phyloP scores from a whole-genome alignment of 2,113 vertebrate genomes.

The Pteronura brasiliensis region DNA sequence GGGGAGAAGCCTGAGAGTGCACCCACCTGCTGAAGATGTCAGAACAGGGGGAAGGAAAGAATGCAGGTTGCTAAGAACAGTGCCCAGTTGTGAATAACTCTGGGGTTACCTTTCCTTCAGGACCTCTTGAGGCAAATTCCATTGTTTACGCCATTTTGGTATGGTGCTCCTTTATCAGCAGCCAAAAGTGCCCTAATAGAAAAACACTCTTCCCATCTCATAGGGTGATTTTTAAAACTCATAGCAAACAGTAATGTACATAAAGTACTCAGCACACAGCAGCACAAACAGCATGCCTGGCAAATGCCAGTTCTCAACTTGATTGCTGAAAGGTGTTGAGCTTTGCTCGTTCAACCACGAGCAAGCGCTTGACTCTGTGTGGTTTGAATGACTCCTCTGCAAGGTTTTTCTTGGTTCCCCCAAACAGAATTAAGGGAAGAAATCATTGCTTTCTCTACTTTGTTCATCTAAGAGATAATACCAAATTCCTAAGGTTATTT shows the following conservation, averaged over 20 bases:
- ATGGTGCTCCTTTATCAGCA: background rate
- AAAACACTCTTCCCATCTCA: background rate
- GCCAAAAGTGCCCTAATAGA: conserved; percentile 13
- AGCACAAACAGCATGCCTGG: background rate
- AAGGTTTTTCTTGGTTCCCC: background rate
- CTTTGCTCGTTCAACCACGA: background rate
- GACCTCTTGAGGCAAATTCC: background rate
- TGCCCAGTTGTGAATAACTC: background rate
- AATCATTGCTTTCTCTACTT: conserved; percentile 18
- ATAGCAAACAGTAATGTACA: background rate
- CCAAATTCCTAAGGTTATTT: background rate
- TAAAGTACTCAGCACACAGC: background rate
- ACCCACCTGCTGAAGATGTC: background rate
- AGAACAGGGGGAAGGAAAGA: background rate
- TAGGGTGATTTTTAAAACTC: background rate
- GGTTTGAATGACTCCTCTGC: background rate
- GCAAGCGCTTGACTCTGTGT: background rate
- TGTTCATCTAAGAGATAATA: background rate
- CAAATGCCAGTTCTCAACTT: background rate
- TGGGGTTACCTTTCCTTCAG: background rate
- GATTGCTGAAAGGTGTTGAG: background rate
- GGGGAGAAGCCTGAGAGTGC: background rate
- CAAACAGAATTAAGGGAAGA: background rate
- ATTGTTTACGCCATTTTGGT: background rate
- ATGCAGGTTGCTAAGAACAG: background rate